A percentile compares a stretch with the other conserved stretches of the same genome.
Evolutionary conservation across 23 tunicate genomes (phyloP).

Genomic region (Halocynthia aurantium): DNA sequence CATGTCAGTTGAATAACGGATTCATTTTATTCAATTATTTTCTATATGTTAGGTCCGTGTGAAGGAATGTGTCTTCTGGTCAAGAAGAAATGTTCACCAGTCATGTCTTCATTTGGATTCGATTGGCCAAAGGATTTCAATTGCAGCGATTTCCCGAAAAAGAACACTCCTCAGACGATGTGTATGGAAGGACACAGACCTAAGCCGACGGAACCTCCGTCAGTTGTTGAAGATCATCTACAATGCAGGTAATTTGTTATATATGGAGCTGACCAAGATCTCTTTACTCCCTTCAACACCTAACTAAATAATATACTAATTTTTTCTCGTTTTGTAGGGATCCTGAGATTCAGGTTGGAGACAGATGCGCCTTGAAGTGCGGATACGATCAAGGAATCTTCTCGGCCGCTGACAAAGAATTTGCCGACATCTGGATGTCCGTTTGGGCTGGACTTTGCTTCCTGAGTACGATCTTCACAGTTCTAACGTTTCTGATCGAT

Average conservation of each 20-base stretch:
- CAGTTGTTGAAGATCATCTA: neutral
- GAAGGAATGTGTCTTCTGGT: slow-evolving; percentile 68
- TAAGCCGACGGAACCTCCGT: neutral
- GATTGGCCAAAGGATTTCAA: slow-evolving; percentile 64
- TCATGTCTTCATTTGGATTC: slow-evolving; percentile 48
- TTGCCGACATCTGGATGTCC: slow-evolving; percentile 78
- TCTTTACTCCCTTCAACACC: neutral
- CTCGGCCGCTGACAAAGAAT: slow-evolving; percentile 45
- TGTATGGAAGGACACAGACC: slow-evolving; percentile 47
- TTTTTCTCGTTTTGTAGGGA: neutral
- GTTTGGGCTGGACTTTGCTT: slow-evolving; percentile 82
- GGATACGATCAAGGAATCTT: slow-evolving; percentile 75
- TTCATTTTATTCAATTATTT: neutral
- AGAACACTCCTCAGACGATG: slow-evolving; percentile 41
- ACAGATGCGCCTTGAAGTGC: slow-evolving; percentile 73
- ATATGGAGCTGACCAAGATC: neutral
- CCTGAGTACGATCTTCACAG: slow-evolving; percentile 72
- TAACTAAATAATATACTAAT: neutral
- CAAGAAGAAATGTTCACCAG: slow-evolving; percentile 30
- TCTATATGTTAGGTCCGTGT: slow-evolving; percentile 38
- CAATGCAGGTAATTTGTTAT: neutral
- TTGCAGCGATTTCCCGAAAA: slow-evolving; percentile 64
- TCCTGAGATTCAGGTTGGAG: slow-evolving; percentile 16
- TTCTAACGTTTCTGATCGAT: slow-evolving; percentile 74
- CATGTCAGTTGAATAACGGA: neutral